Conservation (phyloP, 2,888 invertebrate genomes). For the Gastracanthus pulcherrimus region DNA sequence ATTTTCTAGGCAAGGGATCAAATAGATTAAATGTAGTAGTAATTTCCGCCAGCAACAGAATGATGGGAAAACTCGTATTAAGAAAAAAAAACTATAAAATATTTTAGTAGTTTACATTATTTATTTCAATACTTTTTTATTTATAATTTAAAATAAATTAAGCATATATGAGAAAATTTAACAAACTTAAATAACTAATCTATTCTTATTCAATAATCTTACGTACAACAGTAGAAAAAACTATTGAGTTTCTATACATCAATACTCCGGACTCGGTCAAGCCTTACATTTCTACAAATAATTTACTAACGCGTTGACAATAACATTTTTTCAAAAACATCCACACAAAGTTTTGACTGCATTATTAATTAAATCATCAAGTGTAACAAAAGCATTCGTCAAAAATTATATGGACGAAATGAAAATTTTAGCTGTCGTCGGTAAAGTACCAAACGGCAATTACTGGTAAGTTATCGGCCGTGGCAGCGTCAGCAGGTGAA, state of each 20-base stretch:
- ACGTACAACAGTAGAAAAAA: background rate
- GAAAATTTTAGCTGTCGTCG: background rate
- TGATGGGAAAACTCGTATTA: too few relatives aligned
- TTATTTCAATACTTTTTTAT: background rate
- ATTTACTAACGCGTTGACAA: background rate
- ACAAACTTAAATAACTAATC: background rate
- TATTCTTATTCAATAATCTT: background rate
- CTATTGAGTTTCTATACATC: background rate
- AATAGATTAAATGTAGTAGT: too few relatives aligned
- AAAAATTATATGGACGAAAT: background rate
- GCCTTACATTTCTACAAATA: background rate
- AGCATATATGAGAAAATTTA: background rate
- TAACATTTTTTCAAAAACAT: background rate
- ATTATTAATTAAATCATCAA: background rate
- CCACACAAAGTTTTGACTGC: background rate
- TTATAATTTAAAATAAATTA: background rate
- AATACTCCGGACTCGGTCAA: background rate
- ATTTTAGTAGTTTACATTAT: background rate
- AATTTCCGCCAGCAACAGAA: too few relatives aligned
- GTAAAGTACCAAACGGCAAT: slow-evolving; percentile 13
- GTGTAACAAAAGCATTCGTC: background rate
- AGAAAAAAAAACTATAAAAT: background rate
- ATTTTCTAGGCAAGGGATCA: too few relatives aligned
- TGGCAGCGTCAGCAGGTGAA: background rate
- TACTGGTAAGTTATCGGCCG: slow-evolving; percentile 48